Base-by-base conservation (phyloP, 2,888 invertebrate genomes). In the Hesperia comma region DNA sequence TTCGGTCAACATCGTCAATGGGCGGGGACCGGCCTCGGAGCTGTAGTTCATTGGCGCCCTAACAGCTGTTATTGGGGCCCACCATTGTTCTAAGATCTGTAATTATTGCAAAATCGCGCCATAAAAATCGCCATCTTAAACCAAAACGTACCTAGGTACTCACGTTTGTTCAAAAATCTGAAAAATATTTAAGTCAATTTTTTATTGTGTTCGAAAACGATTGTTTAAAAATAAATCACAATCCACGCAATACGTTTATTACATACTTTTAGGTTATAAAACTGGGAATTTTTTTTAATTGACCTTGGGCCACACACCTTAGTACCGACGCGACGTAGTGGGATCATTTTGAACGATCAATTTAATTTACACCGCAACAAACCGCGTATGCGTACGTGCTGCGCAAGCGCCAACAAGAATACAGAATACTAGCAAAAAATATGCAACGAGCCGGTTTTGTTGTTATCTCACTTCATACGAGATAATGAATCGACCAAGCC, bases 1-100 rank as follows among this genome's bases (percentile, higher is more conserved):
- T 70, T 98, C 98, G n/a, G 97, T 96, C 70, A 99, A 93, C 73
- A 94, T 89, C 56, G 96, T 96, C 73, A 98, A 86, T 56, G 98
- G 97, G 67, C 93, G 89, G 61, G 93, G 89, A n/a, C 64, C 58
- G 15, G 83, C 83, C 15, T 87, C 90, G 2, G 90, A 80, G 72
- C 88, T 89, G 83, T 84, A 90, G 69, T 74, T 84, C 73, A 72
- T 81, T 69, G 80, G 82, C 57, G 79, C 73, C 74, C 80, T 72
- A 53, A 75, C 80, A 55, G 84, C 83, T 37, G 82, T 81, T n/a
- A 84, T 73, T 43, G 87, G 87, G 70, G 85, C 78, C 66, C 90
- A 86, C 92, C 93, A 93, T 92, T 93, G 92, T 79, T 92, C 90
- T 74, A 90, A 76, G 43, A 91, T 79, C 93, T 93, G 84, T 68